Evolutionary conservation across 53 echinoderm and acorn worm genomes (phyloP).

Genomic region (Apostichopus leukothele): DNA sequence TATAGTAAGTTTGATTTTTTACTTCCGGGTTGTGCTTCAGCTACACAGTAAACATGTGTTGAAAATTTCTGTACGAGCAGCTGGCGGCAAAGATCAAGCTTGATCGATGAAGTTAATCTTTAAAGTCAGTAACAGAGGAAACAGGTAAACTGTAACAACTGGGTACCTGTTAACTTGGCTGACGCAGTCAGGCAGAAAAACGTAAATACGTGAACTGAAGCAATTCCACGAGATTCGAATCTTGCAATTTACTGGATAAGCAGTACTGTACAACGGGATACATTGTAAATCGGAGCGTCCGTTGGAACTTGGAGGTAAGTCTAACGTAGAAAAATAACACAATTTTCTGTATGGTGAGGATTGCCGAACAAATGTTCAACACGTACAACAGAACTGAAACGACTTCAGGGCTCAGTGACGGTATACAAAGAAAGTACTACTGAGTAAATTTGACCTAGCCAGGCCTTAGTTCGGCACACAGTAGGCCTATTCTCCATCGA

Average conservation of each 20-base stretch:
- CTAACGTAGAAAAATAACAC: no score
- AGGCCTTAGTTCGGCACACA: no score
- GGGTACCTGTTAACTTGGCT: background rate
- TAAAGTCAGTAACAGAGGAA: background rate
- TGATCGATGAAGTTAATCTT: background rate
- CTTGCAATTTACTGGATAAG: background rate
- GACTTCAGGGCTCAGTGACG: no score
- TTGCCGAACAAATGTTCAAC: no score
- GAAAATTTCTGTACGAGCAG: background rate
- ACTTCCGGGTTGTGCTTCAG: background rate
- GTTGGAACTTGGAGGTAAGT: no score
- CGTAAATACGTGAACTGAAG: background rate
- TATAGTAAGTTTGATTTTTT: background rate
- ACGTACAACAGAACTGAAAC: no score
- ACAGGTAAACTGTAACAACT: background rate
- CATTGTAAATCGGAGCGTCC: no score
- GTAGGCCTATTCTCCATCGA: no score
- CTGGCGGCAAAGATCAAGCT: slow-evolving; percentile 7
- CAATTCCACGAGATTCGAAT: slow-evolving; percentile 6
- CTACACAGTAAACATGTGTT: background rate
- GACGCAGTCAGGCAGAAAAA: background rate
- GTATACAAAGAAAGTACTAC: no score
- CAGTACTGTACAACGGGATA: no score
- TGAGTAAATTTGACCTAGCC: no score
- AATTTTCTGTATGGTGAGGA: no score